These are phyloP conservation scores for Jaculus jaculus DNA, from an alignment of 2,113 vertebrate species.

Conservation along the genomic window DNA sequence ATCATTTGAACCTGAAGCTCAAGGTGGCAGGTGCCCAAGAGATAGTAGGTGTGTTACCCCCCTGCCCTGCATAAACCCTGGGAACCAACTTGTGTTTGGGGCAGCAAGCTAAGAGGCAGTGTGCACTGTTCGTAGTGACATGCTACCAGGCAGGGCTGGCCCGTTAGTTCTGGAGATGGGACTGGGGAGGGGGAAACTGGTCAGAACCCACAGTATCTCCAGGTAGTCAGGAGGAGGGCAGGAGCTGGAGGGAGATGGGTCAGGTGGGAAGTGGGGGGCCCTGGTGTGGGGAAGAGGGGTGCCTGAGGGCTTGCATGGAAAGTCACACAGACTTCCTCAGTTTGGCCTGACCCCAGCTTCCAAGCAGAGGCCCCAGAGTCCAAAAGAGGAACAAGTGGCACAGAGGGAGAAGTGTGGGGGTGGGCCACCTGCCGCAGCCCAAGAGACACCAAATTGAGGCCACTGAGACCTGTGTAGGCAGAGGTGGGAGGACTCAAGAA, in stretches of 20 bases:
- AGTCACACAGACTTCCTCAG: conserved; percentile 24
- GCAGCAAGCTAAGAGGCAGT: neutral
- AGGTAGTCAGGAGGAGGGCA: neutral
- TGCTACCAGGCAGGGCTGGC: neutral
- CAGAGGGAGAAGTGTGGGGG: conserved; percentile 40
- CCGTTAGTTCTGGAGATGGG: neutral
- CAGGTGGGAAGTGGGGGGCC: neutral
- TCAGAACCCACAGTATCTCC: no score
- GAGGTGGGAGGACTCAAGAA: neutral
- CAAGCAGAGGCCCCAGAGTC: neutral
- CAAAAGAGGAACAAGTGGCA: conserved; percentile 44
- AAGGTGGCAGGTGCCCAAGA: neutral
- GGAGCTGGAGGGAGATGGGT: no score
- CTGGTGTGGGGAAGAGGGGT: neutral
- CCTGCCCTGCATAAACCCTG: neutral
- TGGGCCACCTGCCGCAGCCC: neutral
- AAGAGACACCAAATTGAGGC: neutral
- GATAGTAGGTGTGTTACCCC: neutral
- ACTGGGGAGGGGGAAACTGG: neutral
- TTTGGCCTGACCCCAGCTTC: neutral
- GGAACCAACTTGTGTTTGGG: neutral
- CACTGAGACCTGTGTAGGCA: neutral
- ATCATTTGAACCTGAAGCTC: neutral
- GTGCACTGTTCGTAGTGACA: neutral
- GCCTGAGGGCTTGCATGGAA: neutral